Conservation (phyloP, 2,797 vertebrate genomes). For the Acipenser ruthenus region DNA sequence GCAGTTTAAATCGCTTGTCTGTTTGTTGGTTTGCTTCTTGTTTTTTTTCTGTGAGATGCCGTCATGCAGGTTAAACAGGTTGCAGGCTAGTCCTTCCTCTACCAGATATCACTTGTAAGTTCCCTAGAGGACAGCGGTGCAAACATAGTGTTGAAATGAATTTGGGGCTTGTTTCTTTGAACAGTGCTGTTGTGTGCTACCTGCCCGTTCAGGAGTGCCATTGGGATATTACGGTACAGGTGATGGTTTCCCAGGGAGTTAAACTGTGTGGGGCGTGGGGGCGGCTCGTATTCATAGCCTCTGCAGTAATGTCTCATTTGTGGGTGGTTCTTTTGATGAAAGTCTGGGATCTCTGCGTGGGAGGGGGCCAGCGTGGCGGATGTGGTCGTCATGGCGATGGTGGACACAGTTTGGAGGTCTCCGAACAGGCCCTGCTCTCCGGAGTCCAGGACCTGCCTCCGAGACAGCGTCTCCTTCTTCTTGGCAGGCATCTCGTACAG, state of each 20-base stretch:
- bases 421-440: slow-evolving; percentile 91
- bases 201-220: slow-evolving; percentile 87
- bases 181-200: slow-evolving; percentile 54
- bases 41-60: slow-evolving; percentile 36
- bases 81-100: slow-evolving; percentile 32
- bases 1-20: slow-evolving; percentile 19
- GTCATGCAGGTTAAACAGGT: slow-evolving; percentile 45
- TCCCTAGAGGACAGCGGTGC: slow-evolving; percentile 82
- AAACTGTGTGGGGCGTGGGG: slow-evolving; percentile 65
- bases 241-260: slow-evolving; percentile 77
- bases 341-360: slow-evolving; percentile 63
- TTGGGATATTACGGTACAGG: slow-evolving; percentile 89
- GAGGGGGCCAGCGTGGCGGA: slow-evolving; percentile 72
- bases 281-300: slow-evolving; percentile 76
- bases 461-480: slow-evolving; percentile 76
- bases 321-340: slow-evolving; percentile 67
- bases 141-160: slow-evolving; percentile 75
- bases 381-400: slow-evolving; percentile 85
- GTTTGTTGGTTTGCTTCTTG: too few species aligned
- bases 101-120: slow-evolving; percentile 96
- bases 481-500: slow-evolving; percentile 92
- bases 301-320: slow-evolving; percentile 84
- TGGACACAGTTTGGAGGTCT: slow-evolving; percentile 86
- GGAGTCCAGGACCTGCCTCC: slow-evolving; percentile 78
- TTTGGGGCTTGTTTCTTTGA: slow-evolving; percentile 67